These are phyloP conservation scores for Xiphorhynchus elegans DNA, from an alignment of 2,113 vertebrate species.

Conservation along the genomic window DNA sequence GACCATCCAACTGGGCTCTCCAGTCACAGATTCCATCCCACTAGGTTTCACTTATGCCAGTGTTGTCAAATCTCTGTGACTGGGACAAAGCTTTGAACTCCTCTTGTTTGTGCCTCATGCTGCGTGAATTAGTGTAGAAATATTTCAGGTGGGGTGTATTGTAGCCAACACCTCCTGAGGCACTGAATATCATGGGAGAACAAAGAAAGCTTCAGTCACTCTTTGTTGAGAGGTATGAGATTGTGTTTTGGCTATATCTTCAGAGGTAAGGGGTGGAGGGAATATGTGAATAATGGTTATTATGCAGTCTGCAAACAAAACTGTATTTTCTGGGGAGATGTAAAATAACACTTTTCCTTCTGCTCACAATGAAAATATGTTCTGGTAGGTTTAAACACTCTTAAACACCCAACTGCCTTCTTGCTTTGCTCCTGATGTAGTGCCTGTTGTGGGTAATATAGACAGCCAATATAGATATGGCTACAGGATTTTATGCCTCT, in stretches of 20 bases:
- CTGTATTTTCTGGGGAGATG: background rate
- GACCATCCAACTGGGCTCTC: background rate
- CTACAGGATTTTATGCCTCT: background rate
- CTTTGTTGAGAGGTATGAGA: background rate
- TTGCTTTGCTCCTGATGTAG: background rate
- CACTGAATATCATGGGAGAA: background rate
- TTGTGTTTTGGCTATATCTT: background rate
- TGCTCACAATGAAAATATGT: background rate
- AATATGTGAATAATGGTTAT: background rate
- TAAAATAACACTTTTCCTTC: background rate
- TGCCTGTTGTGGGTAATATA: background rate
- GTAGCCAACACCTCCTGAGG: background rate
- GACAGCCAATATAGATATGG: background rate
- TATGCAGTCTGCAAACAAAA: background rate
- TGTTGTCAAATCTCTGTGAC: background rate
- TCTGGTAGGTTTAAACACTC: background rate
- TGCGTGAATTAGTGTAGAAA: background rate
- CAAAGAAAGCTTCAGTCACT: background rate
- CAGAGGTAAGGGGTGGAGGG: background rate
- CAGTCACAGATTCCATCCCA: background rate
- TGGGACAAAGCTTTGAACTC: background rate
- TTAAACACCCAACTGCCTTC: background rate
- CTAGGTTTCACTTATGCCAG: background rate
- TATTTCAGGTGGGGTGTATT: background rate
- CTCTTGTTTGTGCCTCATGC: background rate